Evolutionary conservation across 2,113 vertebrate species (phyloP).

Genomic region (Rana temporaria): DNA sequence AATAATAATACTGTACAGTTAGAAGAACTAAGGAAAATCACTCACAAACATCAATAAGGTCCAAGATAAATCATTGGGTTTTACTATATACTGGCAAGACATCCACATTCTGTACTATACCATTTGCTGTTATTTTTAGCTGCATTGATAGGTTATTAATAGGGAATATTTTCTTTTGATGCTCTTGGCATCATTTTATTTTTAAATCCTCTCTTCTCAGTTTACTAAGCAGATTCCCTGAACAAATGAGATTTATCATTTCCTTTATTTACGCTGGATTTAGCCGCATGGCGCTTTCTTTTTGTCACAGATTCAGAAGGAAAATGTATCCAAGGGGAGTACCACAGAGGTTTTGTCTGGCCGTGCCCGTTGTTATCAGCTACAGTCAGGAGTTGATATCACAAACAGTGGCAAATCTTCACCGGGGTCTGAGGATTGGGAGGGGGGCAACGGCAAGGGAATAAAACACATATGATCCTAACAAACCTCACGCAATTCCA

Average conservation of each 20-base stretch:
- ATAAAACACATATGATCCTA: neutral
- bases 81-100: too few relatives aligned
- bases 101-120: too few relatives aligned
- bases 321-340: constrained; percentile 34
- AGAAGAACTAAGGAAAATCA: too few relatives aligned
- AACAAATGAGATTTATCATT: constrained; percentile 50
- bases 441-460: neutral
- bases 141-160: neutral
- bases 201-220: constrained; percentile 2
- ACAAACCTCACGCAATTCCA: neutral
- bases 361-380: constrained; percentile 36
- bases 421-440: too few relatives aligned
- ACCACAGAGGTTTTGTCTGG: constrained; percentile 37
- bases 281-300: constrained; percentile 15
- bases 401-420: constrained; percentile 30
- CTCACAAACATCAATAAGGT: too few relatives aligned
- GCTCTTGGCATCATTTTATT: neutral
- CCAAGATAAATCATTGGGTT: too few relatives aligned
- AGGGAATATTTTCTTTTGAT: constrained; percentile 29
- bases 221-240: constrained; percentile 40
- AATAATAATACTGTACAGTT: too few relatives aligned
- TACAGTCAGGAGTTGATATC: constrained; percentile 34
- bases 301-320: constrained; percentile 29
- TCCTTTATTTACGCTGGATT: constrained; percentile 29
- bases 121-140: too few relatives aligned